Conservation (phyloP, 2,113 vertebrate genomes). For the Actenoides lindsayi region DNA sequence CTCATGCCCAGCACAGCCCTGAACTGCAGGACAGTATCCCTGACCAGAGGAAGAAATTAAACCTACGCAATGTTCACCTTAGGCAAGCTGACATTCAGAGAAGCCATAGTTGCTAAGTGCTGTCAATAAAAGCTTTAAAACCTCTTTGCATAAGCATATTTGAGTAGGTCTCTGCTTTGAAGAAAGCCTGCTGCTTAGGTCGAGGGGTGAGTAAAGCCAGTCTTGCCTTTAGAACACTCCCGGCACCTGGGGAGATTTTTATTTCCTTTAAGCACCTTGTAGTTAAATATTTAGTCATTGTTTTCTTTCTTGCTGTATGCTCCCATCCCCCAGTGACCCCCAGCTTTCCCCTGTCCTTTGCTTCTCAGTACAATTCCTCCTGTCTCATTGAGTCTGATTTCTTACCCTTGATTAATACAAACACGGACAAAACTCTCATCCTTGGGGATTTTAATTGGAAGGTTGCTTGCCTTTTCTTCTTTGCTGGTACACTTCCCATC, state of each 20-base stretch:
- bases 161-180: constrained; percentile 48
- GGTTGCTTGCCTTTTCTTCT: constrained; percentile 66
- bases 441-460: constrained; percentile 61
- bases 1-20: background rate
- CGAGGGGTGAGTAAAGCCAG: constrained; percentile 54
- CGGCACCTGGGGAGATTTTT: constrained; percentile 54
- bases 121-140: constrained; percentile 66
- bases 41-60: constrained; percentile 11
- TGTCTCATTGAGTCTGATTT: constrained; percentile 40
- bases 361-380: constrained; percentile 14
- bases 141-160: constrained; percentile 56
- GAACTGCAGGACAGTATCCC: background rate
- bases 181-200: constrained; percentile 60
- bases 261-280: constrained; percentile 51
- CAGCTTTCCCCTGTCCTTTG: background rate
- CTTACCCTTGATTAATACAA: constrained; percentile 51
- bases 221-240: constrained; percentile 41
- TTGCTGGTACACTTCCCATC: constrained; percentile 3
- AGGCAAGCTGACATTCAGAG: constrained; percentile 29
- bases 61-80: background rate
- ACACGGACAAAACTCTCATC: constrained; percentile 46
- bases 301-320: constrained; percentile 22
- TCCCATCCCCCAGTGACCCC: constrained; percentile 24
- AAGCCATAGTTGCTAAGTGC: constrained; percentile 50
- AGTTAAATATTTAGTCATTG: constrained; percentile 59